phyloP scores from a whole-genome alignment of 2,113 vertebrate species.

The Nymphicus hollandicus region DNA sequence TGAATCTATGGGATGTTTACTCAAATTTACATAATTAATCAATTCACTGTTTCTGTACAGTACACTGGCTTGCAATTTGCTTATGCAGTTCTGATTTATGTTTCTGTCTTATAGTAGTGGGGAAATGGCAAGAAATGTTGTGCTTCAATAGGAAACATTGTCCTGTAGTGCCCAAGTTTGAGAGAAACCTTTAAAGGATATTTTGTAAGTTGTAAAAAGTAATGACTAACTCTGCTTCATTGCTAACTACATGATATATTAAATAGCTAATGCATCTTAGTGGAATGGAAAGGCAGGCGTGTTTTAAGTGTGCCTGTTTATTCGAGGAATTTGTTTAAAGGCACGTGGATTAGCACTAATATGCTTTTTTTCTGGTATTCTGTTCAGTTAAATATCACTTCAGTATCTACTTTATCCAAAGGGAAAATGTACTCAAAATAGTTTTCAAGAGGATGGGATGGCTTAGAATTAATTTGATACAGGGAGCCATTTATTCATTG shows the following conservation, averaged over 20 bases:
- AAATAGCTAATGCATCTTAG: background rate
- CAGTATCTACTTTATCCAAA: background rate
- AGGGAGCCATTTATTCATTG: background rate
- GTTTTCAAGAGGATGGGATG: background rate
- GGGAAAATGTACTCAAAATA: background rate
- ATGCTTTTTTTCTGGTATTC: background rate
- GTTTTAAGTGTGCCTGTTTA: background rate
- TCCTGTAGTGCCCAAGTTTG: background rate
- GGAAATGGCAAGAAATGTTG: background rate
- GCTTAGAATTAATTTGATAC: background rate
- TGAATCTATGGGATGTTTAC: background rate
- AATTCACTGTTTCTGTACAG: background rate
- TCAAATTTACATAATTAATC: background rate
- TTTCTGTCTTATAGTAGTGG: background rate
- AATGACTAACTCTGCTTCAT: background rate
- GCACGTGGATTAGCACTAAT: background rate
- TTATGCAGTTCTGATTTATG: background rate
- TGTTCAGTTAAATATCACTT: background rate
- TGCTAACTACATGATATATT: background rate
- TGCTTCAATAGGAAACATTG: background rate
- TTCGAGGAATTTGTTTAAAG: background rate
- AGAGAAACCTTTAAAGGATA: background rate
- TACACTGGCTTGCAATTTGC: background rate
- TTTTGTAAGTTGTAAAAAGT: background rate
- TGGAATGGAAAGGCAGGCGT: background rate